Evolutionary conservation across 2,113 vertebrate genomes (phyloP).

Genomic region (Heterocephalus glaber): DNA sequence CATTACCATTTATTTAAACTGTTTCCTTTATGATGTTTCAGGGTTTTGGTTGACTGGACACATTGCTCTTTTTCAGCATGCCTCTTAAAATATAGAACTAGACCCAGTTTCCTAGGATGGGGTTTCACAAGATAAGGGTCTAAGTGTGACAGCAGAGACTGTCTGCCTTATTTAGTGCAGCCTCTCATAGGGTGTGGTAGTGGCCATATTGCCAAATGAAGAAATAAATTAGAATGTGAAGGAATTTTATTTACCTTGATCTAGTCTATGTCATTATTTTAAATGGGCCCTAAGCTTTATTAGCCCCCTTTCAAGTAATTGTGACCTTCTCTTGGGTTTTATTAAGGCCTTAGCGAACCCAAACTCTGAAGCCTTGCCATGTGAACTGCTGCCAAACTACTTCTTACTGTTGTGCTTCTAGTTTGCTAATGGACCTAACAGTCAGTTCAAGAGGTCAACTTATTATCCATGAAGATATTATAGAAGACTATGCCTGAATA

Average conservation of each 20-base stretch:
- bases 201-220: constrained; percentile 22
- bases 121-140: background rate
- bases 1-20: background rate
- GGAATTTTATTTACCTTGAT: constrained; percentile 39
- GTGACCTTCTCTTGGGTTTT: background rate
- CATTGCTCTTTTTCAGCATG: background rate
- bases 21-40: background rate
- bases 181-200: background rate
- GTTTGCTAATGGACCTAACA: background rate
- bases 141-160: background rate
- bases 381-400: background rate
- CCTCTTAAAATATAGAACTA: background rate
- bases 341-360: background rate
- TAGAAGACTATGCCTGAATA: background rate
- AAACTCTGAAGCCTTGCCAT: background rate
- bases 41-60: background rate
- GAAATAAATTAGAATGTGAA: background rate
- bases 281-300: background rate
- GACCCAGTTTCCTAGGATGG: background rate
- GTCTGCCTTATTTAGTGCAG: background rate
- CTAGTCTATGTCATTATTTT: constrained; percentile 2
- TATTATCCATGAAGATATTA: background rate
- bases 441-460: background rate
- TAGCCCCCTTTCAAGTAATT: background rate
- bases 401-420: background rate